Conservation (phyloP, 2,113 vertebrate genomes). For the Struthidea cinerea region DNA sequence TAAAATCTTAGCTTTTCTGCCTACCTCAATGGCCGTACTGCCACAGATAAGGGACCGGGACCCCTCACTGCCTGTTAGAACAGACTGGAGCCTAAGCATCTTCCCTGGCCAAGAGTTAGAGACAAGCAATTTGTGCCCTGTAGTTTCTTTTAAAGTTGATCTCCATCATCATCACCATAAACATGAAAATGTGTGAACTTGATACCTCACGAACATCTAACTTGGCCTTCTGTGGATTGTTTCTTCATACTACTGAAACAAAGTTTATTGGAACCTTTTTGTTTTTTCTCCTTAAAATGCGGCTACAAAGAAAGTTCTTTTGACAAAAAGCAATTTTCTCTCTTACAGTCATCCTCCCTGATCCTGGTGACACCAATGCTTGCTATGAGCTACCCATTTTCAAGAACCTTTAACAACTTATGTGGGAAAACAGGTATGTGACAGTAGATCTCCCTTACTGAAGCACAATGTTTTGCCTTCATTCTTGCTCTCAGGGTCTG, state of each 20-base stretch:
- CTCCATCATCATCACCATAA: background rate
- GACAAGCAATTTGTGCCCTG: background rate
- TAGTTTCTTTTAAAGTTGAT: background rate
- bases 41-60: background rate
- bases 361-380: constrained; percentile 71
- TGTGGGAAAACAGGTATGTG: constrained; percentile 77
- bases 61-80: background rate
- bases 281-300: background rate
- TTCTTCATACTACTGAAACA: background rate
- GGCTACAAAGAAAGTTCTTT: background rate
- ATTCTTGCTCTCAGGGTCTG: background rate
- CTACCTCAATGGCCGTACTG: background rate
- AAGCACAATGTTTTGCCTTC: background rate
- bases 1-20: background rate
- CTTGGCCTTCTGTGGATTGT: background rate
- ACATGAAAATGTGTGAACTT: background rate
- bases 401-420: constrained; percentile 74
- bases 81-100: background rate
- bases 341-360: constrained; percentile 69
- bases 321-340: background rate
- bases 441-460: background rate
- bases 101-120: background rate
- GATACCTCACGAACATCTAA: background rate
- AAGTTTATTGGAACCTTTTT: background rate
- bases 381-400: constrained; percentile 75